Evolutionary conservation across 1,140 invertebrate species (phyloP).

Genomic region (Dendrolimus punctatus): DNA sequence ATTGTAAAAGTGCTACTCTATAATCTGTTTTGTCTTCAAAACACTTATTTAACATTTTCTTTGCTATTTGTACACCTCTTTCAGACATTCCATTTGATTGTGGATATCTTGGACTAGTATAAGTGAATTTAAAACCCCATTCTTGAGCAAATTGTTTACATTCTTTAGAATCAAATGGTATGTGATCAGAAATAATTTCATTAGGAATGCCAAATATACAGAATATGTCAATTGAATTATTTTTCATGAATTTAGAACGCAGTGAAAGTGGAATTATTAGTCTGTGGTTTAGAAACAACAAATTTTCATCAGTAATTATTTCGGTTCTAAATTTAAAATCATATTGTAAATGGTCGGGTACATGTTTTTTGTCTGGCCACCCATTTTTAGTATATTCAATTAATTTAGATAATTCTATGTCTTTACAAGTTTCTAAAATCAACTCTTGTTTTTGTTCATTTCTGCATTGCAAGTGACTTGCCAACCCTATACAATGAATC

Average conservation of each 20-base stretch:
- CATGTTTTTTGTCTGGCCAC: slow-evolving; percentile 5
- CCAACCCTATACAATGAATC: too few relatives aligned
- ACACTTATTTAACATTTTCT: slow-evolving; percentile 17
- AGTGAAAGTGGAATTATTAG: too few relatives aligned
- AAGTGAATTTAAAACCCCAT: slow-evolving; percentile 23
- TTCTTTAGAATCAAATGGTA: slow-evolving; percentile 22
- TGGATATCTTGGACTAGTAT: slow-evolving; percentile 24
- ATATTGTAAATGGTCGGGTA: too few relatives aligned
- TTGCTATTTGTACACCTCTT: slow-evolving; percentile 10
- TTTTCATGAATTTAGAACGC: too few relatives aligned
- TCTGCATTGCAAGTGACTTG: too few relatives aligned
- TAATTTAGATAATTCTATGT: slow-evolving; percentile 3
- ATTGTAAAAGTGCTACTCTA: slow-evolving; percentile 12
- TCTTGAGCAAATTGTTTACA: slow-evolving; percentile 27
- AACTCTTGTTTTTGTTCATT: slow-evolving; percentile 7
- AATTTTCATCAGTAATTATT: too few relatives aligned
- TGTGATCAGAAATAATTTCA: slow-evolving; percentile 28
- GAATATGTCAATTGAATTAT: too few relatives aligned
- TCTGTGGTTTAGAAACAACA: too few relatives aligned
- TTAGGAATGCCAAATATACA: too few relatives aligned
- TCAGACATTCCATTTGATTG: slow-evolving; percentile 18
- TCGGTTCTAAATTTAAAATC: too few relatives aligned
- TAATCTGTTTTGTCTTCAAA: slow-evolving; percentile 13
- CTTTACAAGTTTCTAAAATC: slow-evolving; percentile 5
- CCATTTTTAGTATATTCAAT: slow-evolving; percentile 9